A percentile compares a stretch with the other conserved stretches of the same genome.
Evolutionary conservation across 2,113 vertebrate genomes (phyloP).

Genomic region (Proteles cristata): DNA sequence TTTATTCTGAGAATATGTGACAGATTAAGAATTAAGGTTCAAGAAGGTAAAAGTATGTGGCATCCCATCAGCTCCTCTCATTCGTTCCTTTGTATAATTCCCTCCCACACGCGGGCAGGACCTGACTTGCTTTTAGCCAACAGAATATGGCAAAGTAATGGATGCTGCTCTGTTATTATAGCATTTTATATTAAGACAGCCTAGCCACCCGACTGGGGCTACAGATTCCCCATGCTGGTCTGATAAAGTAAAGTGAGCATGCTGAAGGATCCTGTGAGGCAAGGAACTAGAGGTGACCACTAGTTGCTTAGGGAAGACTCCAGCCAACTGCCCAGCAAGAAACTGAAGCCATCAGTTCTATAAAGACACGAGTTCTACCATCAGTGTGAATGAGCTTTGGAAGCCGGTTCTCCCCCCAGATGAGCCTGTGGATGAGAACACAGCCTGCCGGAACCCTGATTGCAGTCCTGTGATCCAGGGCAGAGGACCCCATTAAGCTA

Average conservation of each 20-base stretch:
- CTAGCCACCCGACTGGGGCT: neutral
- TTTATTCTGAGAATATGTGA: neutral
- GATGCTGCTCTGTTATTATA: neutral
- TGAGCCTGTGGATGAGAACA: neutral
- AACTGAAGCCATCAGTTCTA: neutral
- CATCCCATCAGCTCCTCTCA: neutral
- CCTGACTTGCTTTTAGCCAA: neutral
- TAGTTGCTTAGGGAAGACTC: neutral
- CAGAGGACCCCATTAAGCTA: neutral
- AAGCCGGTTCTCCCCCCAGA: neutral
- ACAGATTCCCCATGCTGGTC: neutral
- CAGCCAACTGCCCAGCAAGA: neutral
- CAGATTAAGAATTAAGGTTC: neutral
- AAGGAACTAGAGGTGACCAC: neutral
- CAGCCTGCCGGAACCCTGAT: neutral
- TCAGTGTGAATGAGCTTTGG: neutral
- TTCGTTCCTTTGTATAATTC: neutral
- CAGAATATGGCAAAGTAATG: neutral
- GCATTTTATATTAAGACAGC: neutral
- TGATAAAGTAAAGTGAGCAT: neutral
- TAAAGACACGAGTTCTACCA: neutral
- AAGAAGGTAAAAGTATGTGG: neutral
- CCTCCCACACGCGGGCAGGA: neutral
- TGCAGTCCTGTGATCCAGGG: neutral
- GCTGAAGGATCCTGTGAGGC: neutral